These are phyloP conservation scores for Atta colombica DNA, from an alignment of 1,140 invertebrate species.

Conservation along the genomic window DNA sequence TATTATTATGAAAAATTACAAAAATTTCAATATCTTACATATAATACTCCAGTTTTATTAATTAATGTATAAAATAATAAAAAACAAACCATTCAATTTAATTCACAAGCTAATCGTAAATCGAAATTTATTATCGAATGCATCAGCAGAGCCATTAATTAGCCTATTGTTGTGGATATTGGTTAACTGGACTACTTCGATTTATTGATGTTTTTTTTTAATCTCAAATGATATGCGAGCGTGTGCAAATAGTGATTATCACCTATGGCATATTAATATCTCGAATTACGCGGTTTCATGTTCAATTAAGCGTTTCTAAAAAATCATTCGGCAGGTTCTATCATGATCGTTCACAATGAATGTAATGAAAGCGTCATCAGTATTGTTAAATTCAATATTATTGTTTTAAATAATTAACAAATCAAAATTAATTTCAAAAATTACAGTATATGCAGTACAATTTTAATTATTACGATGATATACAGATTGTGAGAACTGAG, in stretches of 20 bases:
- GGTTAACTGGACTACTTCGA: constrained; percentile 2
- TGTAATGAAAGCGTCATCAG: not conserved
- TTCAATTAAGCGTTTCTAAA: constrained; percentile 26
- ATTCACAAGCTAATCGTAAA: constrained; percentile 23
- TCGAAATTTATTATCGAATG: constrained; percentile 22
- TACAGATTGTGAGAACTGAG: no score
- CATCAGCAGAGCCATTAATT: constrained; percentile 44
- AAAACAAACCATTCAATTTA: not conserved
- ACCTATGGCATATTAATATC: constrained; percentile 40
- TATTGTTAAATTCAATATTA: not conserved
- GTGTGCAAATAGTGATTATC: constrained; percentile 31
- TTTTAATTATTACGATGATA: not conserved
- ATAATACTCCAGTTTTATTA: not conserved
- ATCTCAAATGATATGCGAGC: not conserved
- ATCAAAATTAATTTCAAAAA: constrained; percentile 12
- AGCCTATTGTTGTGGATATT: constrained; percentile 25
- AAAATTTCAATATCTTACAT: not conserved
- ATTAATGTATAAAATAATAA: constrained; percentile 19
- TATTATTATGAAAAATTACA: not conserved
- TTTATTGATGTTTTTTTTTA: constrained; percentile 30
- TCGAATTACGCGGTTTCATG: constrained; percentile 36
- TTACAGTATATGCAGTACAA: not conserved
- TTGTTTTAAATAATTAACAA: constrained; percentile 16
- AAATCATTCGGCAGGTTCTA: not conserved
- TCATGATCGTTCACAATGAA: not conserved